These are phyloP conservation scores for Calephelis perditalis DNA, from an alignment of 2,888 invertebrate species.

Conservation along the genomic window DNA sequence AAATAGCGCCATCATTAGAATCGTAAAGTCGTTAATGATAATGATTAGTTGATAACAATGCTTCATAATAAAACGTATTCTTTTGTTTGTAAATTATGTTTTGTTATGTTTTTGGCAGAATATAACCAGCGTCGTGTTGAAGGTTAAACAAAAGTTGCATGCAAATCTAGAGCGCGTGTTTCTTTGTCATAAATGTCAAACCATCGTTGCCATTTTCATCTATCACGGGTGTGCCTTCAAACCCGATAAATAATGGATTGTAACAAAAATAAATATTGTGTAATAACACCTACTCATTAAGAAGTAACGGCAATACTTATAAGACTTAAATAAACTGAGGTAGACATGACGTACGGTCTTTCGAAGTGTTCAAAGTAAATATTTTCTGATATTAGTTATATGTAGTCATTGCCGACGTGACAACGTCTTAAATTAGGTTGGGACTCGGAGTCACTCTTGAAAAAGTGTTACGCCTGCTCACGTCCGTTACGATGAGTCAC, in stretches of 20 bases:
- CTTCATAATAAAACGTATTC: too few species aligned
- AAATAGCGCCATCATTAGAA: too few species aligned
- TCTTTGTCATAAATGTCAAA: constrained; percentile 15
- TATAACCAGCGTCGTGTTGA: background rate
- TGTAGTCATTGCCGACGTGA: too few species aligned
- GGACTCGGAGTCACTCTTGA: too few species aligned
- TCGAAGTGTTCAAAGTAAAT: background rate
- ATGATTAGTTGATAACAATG: too few species aligned
- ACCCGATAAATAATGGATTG: constrained; percentile 8
- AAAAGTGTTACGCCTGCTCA: too few species aligned
- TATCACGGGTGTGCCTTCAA: constrained; percentile 14
- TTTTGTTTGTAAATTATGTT: background rate
- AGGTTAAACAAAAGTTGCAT: constrained; percentile 10
- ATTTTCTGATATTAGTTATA: too few species aligned
- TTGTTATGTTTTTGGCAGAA: constrained; percentile 4
- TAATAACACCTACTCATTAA: background rate
- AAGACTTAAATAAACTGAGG: background rate
- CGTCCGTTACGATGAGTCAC: too few species aligned
- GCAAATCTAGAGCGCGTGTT: constrained; percentile 4
- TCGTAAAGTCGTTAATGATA: too few species aligned
- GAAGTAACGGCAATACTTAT: background rate
- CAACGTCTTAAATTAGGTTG: too few species aligned
- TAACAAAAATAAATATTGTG: constrained; percentile 8
- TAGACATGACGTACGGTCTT: background rate
- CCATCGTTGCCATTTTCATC: constrained; percentile 15